These are phyloP conservation scores for Pheucticus melanocephalus DNA, from an alignment of 2,113 vertebrate species.

Conservation along the genomic window DNA sequence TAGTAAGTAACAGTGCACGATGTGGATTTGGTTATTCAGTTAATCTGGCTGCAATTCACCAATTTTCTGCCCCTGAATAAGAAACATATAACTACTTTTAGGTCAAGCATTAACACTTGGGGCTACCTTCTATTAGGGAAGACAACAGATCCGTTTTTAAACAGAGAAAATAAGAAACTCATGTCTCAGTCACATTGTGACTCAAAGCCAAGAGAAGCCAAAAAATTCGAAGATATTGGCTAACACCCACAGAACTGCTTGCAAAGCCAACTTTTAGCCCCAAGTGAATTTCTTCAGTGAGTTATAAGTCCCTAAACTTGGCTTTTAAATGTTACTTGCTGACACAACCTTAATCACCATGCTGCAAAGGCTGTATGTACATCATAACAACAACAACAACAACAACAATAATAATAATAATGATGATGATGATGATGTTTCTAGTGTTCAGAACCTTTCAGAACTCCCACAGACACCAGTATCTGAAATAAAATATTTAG, in stretches of 20 bases:
- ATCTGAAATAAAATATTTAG: not conserved
- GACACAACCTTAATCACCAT: constrained; percentile 31
- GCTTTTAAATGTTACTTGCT: constrained; percentile 35
- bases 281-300: constrained; percentile 8
- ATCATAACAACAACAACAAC: not conserved
- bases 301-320: constrained; percentile 13
- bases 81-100: constrained; percentile 20
- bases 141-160: constrained; percentile 3
- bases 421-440: not conserved
- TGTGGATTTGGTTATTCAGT: constrained; percentile 36
- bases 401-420: not conserved
- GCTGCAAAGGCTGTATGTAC: not conserved
- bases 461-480: not conserved
- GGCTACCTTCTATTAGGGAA: constrained; percentile 36
- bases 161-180: constrained; percentile 41
- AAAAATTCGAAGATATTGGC: constrained; percentile 36
- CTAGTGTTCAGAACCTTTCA: not conserved
- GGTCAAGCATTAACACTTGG: not conserved
- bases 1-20: not conserved
- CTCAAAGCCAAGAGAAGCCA: constrained; percentile 33
- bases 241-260: constrained; percentile 38
- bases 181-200: constrained; percentile 36
- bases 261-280: constrained; percentile 42
- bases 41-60: constrained; percentile 39
- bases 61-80: constrained; percentile 18